Evolutionary conservation across 2,113 vertebrate genomes (phyloP).

Genomic region (Lanius collurio): DNA sequence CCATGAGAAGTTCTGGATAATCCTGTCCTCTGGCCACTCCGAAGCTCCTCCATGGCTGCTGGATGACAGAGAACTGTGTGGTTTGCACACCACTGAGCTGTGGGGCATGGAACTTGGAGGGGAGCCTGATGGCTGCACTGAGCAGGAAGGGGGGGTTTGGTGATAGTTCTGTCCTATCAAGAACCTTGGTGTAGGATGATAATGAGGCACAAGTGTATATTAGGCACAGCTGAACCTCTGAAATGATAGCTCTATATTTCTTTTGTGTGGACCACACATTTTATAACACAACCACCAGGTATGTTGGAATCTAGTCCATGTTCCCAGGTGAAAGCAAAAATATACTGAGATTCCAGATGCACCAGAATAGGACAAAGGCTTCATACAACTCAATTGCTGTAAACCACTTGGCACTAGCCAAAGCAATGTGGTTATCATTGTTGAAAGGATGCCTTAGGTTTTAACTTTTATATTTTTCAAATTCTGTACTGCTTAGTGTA

Average conservation of each 20-base stretch:
- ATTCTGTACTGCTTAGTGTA: no score
- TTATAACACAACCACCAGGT: not conserved
- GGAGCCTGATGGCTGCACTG: not conserved
- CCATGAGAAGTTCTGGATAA: not conserved
- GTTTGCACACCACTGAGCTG: not conserved
- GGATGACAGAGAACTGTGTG: not conserved
- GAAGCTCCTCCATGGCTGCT: not conserved
- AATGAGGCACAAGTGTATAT: not conserved
- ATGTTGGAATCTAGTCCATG: not conserved
- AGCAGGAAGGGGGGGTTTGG: not conserved
- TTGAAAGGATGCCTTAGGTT: not conserved
- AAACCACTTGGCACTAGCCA: not conserved
- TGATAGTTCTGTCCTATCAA: not conserved
- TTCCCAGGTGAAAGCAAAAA: not conserved
- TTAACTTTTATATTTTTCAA: no score
- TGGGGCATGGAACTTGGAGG: accelerated
- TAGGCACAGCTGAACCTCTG: not conserved
- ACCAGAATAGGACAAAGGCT: not conserved
- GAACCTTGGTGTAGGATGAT: not conserved
- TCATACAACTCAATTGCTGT: not conserved
- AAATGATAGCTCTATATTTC: not conserved
- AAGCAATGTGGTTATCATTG: not conserved
- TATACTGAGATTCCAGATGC: not conserved
- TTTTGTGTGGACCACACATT: not conserved
- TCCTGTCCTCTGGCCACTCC: not conserved